Evolutionary conservation across 2,113 vertebrate genomes (phyloP).

Genomic region (Accipiter virgatus): DNA sequence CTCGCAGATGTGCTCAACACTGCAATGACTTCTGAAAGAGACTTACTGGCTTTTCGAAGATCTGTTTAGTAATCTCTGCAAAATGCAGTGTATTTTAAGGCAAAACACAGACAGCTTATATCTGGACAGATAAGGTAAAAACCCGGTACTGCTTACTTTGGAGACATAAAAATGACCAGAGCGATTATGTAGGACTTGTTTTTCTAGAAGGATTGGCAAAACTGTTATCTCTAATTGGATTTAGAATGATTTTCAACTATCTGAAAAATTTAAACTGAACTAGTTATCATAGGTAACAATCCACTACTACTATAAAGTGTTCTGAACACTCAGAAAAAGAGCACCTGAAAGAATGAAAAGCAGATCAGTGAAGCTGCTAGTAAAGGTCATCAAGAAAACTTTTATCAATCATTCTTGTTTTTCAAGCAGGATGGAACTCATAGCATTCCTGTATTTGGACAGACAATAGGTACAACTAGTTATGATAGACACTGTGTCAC

Average conservation of each 20-base stretch:
- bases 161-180: background rate
- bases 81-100: background rate
- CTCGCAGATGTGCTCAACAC: background rate
- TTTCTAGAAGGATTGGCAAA: background rate
- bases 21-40: background rate
- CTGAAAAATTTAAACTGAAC: background rate
- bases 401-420: background rate
- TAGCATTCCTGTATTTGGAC: background rate
- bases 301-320: background rate
- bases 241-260: background rate
- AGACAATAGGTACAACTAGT: background rate
- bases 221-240: background rate
- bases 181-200: background rate
- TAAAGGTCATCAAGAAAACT: background rate
- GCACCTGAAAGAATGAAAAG: background rate
- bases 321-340: background rate
- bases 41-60: background rate
- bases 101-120: background rate
- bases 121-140: background rate
- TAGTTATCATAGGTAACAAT: background rate
- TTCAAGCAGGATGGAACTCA: background rate
- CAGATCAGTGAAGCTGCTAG: background rate
- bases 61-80: background rate
- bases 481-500: background rate
- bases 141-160: background rate